A percentile compares a stretch with the other conserved stretches of the same genome.
Conservation (phyloP, 2,113 vertebrate genomes). For the Trochalopteron elliotii region DNA sequence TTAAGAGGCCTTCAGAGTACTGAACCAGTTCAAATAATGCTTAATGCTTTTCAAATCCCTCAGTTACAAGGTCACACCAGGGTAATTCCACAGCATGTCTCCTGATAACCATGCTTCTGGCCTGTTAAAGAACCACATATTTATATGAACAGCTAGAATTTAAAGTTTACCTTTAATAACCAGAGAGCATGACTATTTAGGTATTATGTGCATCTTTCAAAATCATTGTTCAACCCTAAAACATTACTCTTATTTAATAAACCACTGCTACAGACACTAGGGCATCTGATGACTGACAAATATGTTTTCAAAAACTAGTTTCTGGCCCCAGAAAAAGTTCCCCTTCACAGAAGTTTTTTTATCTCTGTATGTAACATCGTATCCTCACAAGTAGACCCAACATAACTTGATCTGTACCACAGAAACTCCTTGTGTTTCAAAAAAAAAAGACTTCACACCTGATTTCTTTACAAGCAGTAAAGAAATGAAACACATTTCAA, state of each 20-base stretch:
- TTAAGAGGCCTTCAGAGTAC: background rate
- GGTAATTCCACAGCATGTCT: background rate
- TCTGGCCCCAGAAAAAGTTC: background rate
- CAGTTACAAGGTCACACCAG: constrained; percentile 7
- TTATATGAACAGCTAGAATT: background rate
- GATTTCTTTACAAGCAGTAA: background rate
- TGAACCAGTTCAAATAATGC: constrained; percentile 1
- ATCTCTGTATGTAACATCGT: accelerated
- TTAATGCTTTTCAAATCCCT: constrained; percentile 11
- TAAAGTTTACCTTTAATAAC: background rate
- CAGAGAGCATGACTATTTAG: background rate
- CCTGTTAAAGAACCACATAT: background rate
- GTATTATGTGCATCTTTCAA: background rate
- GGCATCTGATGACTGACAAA: background rate
- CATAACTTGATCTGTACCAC: background rate
- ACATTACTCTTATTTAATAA: background rate
- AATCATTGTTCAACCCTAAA: background rate
- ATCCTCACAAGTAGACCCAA: background rate
- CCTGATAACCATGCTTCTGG: background rate
- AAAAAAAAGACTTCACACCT: background rate
- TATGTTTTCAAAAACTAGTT: background rate
- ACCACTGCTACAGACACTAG: background rate
- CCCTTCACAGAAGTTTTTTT: background rate
- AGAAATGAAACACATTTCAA: background rate
- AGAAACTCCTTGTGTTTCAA: background rate